Percentiles rank a stretch among this genome's conserved stretches.
Evolutionary conservation across 2,888 invertebrate species (phyloP).

Genomic region (Chrysodeixis includens): DNA sequence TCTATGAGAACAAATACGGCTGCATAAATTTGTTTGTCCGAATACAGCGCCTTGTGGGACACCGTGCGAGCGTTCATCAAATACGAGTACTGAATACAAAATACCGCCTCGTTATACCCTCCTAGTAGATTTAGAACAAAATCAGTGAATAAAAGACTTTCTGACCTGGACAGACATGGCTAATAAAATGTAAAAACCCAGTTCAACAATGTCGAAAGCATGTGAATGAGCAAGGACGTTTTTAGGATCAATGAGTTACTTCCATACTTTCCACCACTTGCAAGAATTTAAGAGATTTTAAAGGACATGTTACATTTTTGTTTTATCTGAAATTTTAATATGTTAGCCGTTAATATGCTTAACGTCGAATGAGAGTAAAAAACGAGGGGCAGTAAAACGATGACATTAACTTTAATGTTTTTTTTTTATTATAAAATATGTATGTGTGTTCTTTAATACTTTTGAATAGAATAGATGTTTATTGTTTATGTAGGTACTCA

Average conservation of each 20-base stretch:
- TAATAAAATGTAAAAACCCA: constrained; percentile 46
- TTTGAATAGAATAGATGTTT: too few species aligned
- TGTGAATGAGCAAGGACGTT: constrained; percentile 48
- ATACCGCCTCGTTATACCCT: constrained; percentile 35
- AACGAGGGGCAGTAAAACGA: too few species aligned
- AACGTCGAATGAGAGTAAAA: too few species aligned
- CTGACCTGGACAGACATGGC: constrained; percentile 34
- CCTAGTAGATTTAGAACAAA: constrained; percentile 39
- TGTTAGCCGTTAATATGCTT: constrained; percentile 10
- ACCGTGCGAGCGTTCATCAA: constrained; percentile 43
- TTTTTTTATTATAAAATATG: too few species aligned
- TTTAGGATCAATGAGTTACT: constrained; percentile 39
- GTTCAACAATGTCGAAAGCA: constrained; percentile 53
- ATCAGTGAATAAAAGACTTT: constrained; percentile 34
- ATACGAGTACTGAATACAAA: constrained; percentile 54
- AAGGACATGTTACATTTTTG: constrained; percentile 48
- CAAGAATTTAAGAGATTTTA: constrained; percentile 45
- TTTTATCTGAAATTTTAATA: constrained; percentile 30
- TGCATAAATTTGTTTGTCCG: constrained; percentile 36
- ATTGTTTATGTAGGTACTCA: too few species aligned
- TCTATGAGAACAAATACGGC: constrained; percentile 27
- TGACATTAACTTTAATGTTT: too few species aligned
- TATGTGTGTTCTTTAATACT: too few species aligned
- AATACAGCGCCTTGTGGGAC: constrained; percentile 50
- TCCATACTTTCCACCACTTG: constrained; percentile 46